Evolutionary conservation across 1,140 invertebrate species (phyloP).

Genomic region (Ceratina australensis): DNA sequence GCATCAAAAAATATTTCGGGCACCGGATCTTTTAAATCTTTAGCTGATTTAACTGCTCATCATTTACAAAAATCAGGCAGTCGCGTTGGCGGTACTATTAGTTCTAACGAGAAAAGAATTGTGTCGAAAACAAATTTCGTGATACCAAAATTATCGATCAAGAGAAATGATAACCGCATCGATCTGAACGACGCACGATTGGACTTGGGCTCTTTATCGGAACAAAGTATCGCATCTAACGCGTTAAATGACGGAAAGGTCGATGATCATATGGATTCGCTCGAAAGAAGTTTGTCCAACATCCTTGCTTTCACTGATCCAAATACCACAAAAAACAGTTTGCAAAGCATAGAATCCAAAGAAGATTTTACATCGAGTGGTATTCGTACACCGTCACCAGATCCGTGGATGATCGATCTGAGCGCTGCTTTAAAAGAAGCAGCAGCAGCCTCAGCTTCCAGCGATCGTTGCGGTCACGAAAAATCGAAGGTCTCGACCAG

Average conservation of each 20-base stretch:
- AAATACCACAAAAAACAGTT: slow-evolving; percentile 1
- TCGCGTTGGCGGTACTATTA: not conserved
- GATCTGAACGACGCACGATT: slow-evolving; percentile 1
- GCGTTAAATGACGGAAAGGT: not conserved
- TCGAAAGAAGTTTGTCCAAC: slow-evolving; percentile 42
- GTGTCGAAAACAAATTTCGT: slow-evolving; percentile 54
- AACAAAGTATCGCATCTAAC: not conserved
- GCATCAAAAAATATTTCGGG: not conserved
- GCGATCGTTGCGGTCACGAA: not conserved
- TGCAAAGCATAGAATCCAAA: slow-evolving; percentile 21
- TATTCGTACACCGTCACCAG: slow-evolving; percentile 45
- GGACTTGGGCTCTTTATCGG: not conserved
- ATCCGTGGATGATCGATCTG: slow-evolving; percentile 66
- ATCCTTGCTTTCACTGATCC: slow-evolving; percentile 1
- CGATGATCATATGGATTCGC: slow-evolving; percentile 36
- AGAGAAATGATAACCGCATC: slow-evolving; percentile 19
- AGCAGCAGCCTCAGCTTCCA: slow-evolving; percentile 17
- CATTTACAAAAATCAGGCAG: slow-evolving; percentile 69
- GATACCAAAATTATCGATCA: slow-evolving; percentile 64
- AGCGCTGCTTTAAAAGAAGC: slow-evolving; percentile 59
- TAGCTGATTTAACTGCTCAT: slow-evolving; percentile 71
- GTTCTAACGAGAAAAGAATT: slow-evolving; percentile 2
- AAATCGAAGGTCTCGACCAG: slow-evolving; percentile 19
- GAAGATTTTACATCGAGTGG: slow-evolving; percentile 23
- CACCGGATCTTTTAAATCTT: slow-evolving; percentile 59